Evolutionary conservation across 2,888 invertebrate species (phyloP), one percentile per base, ranked within the genome.

Genomic region (Merodon equestris): DNA sequence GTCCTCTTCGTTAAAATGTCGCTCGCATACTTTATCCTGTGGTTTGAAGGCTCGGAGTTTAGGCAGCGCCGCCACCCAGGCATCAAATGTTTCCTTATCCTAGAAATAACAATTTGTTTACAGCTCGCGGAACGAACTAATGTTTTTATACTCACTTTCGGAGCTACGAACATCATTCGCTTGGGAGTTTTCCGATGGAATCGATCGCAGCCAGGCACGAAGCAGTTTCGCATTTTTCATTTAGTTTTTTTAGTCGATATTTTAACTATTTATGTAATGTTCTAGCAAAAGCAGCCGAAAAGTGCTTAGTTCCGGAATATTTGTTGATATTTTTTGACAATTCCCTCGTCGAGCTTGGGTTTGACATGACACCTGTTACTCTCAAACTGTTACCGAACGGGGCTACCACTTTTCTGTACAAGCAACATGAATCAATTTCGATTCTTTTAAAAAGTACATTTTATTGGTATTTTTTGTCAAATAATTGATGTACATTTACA

Each of bases 1-100:
- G 40, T 86, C 84, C 0, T 83, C 68, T 3, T 77, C 63, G 1
- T 57, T 19, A 64, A 86, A 86, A 74, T 86, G 86, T 3, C 84
- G 57, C 58, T 84, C 83, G 42, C 86, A 86, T 0, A 86, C 77
- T 58, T 84, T 83, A 64, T 86, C 86, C 9, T 68, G 82, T 0
- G 50, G 14, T 61, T 84, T 85, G 17, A 86, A 82, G 14, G 81
- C 61, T 0, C 84, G 82, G 17, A 83, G 53, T 40, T 83, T 84
- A 0, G 84, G 85, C 13, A 86, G 74, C 1, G 82, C 79, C 2
- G 79, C 63, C 9, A 73, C 68, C 86, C 86, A 86, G 42, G 83
- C 81, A 15, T 82, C 70, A 44, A 84, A 82, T 1, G 82, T 18
- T 10, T 81, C 70, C 44, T 81, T 51, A 34, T 84, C 82, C 84